A percentile compares a stretch with the other conserved stretches of the same genome.
phyloP scores from a whole-genome alignment of 2,113 vertebrate genomes.

The Lagopus leucura region DNA sequence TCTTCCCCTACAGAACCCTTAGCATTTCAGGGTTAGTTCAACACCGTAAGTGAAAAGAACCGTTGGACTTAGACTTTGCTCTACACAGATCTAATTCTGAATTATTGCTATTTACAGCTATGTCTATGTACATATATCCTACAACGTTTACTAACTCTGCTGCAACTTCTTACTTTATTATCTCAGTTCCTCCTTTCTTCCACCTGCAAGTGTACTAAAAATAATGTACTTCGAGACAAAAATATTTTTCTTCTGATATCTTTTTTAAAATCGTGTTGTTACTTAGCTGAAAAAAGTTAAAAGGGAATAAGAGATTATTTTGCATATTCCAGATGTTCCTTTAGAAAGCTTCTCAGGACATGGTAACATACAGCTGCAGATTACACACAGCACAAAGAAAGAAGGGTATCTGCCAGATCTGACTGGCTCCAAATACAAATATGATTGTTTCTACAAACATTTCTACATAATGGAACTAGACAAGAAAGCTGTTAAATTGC shows the following conservation, averaged over 20 bases:
- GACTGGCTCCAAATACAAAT: neutral
- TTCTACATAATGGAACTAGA: neutral
- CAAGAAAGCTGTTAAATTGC: neutral
- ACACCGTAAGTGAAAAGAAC: neutral
- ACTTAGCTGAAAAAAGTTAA: neutral
- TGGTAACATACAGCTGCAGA: neutral
- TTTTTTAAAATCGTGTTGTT: neutral
- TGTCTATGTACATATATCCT: neutral
- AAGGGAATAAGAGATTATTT: neutral
- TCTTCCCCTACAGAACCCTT: neutral
- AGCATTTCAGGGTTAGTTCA: neutral
- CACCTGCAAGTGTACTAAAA: constrained; percentile 19
- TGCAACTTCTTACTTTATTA: constrained; percentile 34
- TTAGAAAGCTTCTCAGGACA: neutral
- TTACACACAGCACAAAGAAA: neutral
- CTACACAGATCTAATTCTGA: neutral
- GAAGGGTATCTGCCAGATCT: neutral
- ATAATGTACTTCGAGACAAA: neutral
- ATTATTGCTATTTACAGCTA: constrained; percentile 10
- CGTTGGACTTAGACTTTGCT: neutral
- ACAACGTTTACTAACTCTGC: neutral
- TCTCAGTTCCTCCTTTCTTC: constrained; percentile 53
- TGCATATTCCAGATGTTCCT: neutral
- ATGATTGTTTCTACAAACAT: neutral
- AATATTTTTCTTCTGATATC: neutral